Evolutionary conservation across 2,797 vertebrate species (phyloP).

Genomic region (Phoeniculus purpureus): DNA sequence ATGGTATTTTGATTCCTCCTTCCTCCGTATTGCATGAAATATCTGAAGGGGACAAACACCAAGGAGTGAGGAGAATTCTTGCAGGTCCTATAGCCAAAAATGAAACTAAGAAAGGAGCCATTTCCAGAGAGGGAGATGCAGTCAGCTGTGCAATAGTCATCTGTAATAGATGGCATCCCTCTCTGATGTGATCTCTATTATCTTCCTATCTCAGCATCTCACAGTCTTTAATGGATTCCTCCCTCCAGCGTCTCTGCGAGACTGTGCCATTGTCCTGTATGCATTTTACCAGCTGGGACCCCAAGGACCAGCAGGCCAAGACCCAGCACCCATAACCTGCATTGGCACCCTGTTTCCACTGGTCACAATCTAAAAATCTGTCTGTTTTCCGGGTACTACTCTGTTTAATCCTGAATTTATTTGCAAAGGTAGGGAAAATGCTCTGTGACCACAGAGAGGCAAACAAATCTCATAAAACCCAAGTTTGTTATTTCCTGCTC

Average conservation of each 20-base stretch:
- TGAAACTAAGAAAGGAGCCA: slow-evolving; percentile 65
- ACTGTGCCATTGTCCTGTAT: neutral
- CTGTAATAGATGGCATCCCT: slow-evolving; percentile 58
- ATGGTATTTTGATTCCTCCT: slow-evolving; percentile 44
- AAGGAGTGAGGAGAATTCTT: slow-evolving; percentile 47
- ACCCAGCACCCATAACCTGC: neutral
- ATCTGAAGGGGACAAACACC: slow-evolving; percentile 40
- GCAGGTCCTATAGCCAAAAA: slow-evolving; percentile 11
- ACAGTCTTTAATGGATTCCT: slow-evolving; percentile 38
- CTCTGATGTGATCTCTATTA: slow-evolving; percentile 47
- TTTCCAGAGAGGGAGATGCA: slow-evolving; percentile 59
- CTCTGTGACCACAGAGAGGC: slow-evolving; percentile 34
- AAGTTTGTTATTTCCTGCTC: slow-evolving; percentile 66
- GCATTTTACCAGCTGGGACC: neutral
- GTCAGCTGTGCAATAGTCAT: slow-evolving; percentile 47
- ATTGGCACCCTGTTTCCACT: neutral
- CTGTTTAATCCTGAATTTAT: neutral
- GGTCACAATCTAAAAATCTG: neutral
- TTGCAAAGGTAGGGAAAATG: neutral
- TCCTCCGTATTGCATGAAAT: neutral
- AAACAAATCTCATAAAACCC: slow-evolving; percentile 56
- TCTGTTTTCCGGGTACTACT: neutral
- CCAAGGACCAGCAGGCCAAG: neutral
- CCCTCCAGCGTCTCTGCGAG: neutral
- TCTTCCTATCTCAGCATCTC: slow-evolving; percentile 43